Percentiles rank a stretch among this genome's conserved stretches.
These are phyloP conservation scores for Zaprionus obscuricornis DNA, from an alignment of 2,888 invertebrate genomes.

Conservation along the genomic window DNA sequence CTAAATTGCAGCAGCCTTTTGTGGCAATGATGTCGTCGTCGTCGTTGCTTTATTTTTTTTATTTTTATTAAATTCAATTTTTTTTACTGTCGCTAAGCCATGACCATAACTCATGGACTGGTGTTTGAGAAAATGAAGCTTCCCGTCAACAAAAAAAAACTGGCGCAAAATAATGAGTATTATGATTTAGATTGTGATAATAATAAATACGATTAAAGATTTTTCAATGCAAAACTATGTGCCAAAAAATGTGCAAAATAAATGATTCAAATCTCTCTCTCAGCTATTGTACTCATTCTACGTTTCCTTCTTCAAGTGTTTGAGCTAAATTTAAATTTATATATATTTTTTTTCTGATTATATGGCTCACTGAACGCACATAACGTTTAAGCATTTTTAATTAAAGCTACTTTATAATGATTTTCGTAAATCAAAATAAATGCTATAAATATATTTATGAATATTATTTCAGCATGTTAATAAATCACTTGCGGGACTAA, in stretches of 20 bases:
- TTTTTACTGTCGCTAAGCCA: background rate
- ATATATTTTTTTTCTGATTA: conserved; percentile 27
- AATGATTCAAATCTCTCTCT: too few relatives aligned
- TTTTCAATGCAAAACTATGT: too few relatives aligned
- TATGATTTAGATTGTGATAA: conserved; percentile 42
- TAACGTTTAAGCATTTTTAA: conserved; percentile 57
- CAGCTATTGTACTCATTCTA: too few relatives aligned
- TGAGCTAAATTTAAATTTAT: conserved; percentile 6
- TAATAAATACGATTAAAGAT: too few relatives aligned
- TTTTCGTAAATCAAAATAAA: conserved; percentile 69
- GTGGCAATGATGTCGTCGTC: conserved; percentile 19
- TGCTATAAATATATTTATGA: conserved; percentile 61
- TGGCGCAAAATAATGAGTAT: conserved; percentile 39
- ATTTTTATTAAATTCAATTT: conserved; percentile 44
- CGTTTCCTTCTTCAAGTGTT: conserved; percentile 29
- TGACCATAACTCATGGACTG: conserved; percentile 60
- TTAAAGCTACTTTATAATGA: conserved; percentile 52
- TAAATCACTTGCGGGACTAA: conserved; percentile 58
- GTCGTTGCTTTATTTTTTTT: too few relatives aligned
- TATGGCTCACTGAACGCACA: conserved; percentile 45
- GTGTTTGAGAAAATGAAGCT: conserved; percentile 52
- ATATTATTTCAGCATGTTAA: conserved; percentile 51
- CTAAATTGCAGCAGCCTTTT: conserved; percentile 58
- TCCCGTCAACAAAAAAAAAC: conserved; percentile 58
- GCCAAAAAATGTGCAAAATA: too few relatives aligned